Conservation (phyloP, 2,888 invertebrate genomes). For the Lepetodrilus schrolli region DNA sequence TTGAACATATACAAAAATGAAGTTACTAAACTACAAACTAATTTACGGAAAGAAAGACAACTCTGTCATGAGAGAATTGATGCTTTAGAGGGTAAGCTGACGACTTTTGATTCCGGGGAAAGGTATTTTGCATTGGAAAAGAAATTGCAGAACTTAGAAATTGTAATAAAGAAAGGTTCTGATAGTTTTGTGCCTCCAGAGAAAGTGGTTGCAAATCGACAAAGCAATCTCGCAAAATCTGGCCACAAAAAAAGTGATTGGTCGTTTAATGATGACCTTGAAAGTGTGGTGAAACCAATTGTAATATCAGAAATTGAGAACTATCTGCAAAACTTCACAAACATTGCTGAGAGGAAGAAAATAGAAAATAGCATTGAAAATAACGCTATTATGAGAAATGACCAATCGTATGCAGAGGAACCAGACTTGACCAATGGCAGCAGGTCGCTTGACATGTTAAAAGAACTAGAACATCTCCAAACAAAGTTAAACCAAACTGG, state of each 20-base stretch:
- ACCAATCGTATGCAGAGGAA: constrained; percentile 8
- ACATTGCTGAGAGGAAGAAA: constrained; percentile 32
- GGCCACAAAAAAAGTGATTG: background rate
- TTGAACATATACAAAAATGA: constrained; percentile 44
- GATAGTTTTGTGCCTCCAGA: background rate
- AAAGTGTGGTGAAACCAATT: background rate
- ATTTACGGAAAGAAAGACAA: constrained; percentile 41
- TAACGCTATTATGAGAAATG: constrained; percentile 36
- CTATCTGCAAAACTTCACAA: constrained; percentile 36
- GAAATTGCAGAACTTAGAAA: constrained; percentile 27
- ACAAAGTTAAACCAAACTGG: constrained; percentile 25
- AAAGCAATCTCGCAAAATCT: background rate
- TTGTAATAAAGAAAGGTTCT: background rate
- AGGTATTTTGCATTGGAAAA: constrained; percentile 1
- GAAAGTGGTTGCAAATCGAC: background rate
- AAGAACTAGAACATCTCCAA: constrained; percentile 18
- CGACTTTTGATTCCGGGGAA: constrained; percentile 7
- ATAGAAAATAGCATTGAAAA: constrained; percentile 34
- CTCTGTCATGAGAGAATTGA: constrained; percentile 30
- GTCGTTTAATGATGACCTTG: background rate
- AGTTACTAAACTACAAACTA: constrained; percentile 38
- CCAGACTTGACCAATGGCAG: background rate
- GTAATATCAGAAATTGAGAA: constrained; percentile 35
- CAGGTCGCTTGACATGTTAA: background rate
- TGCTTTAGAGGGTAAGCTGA: constrained; percentile 26